These are phyloP conservation scores for Alces alces DNA, from an alignment of 2,113 vertebrate species.

Conservation along the genomic window DNA sequence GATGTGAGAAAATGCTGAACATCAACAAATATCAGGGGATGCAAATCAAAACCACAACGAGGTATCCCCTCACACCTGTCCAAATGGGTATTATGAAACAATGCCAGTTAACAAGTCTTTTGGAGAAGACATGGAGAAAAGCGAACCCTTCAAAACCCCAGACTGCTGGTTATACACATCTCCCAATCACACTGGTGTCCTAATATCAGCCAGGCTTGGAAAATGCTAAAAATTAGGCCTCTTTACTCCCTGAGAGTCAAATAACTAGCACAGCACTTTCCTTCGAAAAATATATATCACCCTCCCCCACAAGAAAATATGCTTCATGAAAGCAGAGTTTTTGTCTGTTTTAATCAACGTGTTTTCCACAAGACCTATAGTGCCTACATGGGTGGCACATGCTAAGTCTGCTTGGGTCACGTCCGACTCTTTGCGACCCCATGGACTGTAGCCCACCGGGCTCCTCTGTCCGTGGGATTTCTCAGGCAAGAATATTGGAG, in stretches of 20 bases:
- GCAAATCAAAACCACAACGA: background rate
- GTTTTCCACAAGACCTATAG: background rate
- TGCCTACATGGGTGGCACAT: rapidly evolving
- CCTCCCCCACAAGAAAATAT: background rate
- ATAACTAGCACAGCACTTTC: background rate
- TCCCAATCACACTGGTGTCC: background rate
- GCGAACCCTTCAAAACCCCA: background rate
- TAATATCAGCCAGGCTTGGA: background rate
- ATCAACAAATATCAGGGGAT: background rate
- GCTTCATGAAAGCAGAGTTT: background rate
- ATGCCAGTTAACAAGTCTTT: background rate
- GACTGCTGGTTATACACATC: background rate
- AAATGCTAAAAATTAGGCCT: background rate
- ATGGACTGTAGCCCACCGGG: background rate
- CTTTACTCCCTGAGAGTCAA: background rate
- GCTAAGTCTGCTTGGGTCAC: background rate
- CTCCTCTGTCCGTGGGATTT: background rate
- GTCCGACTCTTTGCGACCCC: rapidly evolving
- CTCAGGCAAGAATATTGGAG: background rate
- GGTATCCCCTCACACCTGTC: background rate
- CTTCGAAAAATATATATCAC: background rate
- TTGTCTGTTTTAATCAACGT: background rate
- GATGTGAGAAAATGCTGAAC: background rate
- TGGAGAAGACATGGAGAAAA: background rate
- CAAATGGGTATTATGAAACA: background rate